These are phyloP conservation scores for Limulus polyphemus DNA, from an alignment of 2,888 invertebrate genomes.

Conservation along the genomic window DNA sequence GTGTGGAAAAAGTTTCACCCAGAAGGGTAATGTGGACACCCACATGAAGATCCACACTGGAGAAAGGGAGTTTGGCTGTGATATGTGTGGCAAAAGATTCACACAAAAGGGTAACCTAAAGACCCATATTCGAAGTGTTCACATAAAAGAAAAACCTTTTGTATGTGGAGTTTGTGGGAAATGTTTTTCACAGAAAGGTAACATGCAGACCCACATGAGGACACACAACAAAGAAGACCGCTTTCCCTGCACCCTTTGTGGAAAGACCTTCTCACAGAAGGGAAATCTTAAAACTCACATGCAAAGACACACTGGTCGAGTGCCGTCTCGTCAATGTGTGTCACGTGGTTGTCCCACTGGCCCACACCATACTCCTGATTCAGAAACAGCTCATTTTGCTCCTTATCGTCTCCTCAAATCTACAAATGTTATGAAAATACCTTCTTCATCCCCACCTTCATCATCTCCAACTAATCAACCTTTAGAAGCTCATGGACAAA, in stretches of 20 bases:
- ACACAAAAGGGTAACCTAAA: slow-evolving; percentile 29
- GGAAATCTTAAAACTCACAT: slow-evolving; percentile 29
- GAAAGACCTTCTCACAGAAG: slow-evolving; percentile 30
- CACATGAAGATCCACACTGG: slow-evolving; percentile 30
- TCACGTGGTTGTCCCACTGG: too few relatives aligned
- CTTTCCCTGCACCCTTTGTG: slow-evolving; percentile 28
- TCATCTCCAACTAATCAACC: too few relatives aligned
- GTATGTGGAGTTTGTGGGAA: slow-evolving; percentile 28
- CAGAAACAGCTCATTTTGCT: too few relatives aligned
- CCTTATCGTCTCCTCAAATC: too few relatives aligned
- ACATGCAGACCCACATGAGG: slow-evolving; percentile 29
- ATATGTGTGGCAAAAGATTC: slow-evolving; percentile 27
- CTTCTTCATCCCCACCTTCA: too few relatives aligned
- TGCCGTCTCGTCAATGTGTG: slow-evolving; percentile 12
- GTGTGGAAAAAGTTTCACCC: slow-evolving; percentile 29
- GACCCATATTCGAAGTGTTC: slow-evolving; percentile 28
- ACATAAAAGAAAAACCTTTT: slow-evolving; percentile 29
- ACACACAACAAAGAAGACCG: slow-evolving; percentile 29
- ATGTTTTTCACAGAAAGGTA: slow-evolving; percentile 29
- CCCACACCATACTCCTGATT: too few relatives aligned
- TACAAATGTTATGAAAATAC: too few relatives aligned
- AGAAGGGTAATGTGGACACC: slow-evolving; percentile 30
- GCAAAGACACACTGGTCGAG: slow-evolving; percentile 27
- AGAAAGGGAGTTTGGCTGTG: slow-evolving; percentile 27
- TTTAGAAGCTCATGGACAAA: too few relatives aligned